Evolutionary conservation across 2,888 invertebrate genomes (phyloP), one percentile per base, ranked within the genome.

Genomic region (Sinopyrophorus schimmeli): DNA sequence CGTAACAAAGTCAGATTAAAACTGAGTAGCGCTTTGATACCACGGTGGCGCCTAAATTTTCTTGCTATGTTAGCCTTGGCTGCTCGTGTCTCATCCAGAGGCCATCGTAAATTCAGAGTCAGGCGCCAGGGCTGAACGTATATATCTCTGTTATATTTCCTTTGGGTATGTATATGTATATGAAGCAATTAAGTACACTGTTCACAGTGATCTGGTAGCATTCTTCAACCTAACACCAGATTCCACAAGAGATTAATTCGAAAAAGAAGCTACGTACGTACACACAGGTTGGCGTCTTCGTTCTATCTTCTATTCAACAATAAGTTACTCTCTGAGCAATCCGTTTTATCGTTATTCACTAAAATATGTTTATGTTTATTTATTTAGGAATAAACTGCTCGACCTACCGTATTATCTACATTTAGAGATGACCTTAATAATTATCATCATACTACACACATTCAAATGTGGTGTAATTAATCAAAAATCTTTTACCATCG

Each of bases 21-120:
- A 53, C 48, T 54, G 54, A 58, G 56, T 56, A 58, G 51, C 51
- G 58, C 52, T 55, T n/a, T 59, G 60, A 58, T 60, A 54, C 50
- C 46, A 47, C 41, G 52, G 58, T 63, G 65, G 63, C 65, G 65
- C 65, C 65, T 63, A 65, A 65, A 65, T 65, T 64, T 65, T 62
- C 62, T 59, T 62, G 55, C 54, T 48, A 35, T 47, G 50, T 51
- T n/a, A 51, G 56, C 59, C 55, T 57, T 55, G 53, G 48, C 46
- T 51, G 47, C 55, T 54, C 53, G 58, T 54, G 58, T 49, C 54
- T 55, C 54, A 54, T 54, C 49, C 52, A 47, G 48, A 54, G 55
- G 54, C 47, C 54, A 54, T 58, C 52, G 54, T 61, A 58, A 59
- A 61, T 59, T 58, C 61, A 57, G 57, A 58, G 59, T 49, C 62